These are phyloP conservation scores for Phylloscopus trochiloides DNA, from an alignment of 2,113 vertebrate genomes.

Conservation along the genomic window DNA sequence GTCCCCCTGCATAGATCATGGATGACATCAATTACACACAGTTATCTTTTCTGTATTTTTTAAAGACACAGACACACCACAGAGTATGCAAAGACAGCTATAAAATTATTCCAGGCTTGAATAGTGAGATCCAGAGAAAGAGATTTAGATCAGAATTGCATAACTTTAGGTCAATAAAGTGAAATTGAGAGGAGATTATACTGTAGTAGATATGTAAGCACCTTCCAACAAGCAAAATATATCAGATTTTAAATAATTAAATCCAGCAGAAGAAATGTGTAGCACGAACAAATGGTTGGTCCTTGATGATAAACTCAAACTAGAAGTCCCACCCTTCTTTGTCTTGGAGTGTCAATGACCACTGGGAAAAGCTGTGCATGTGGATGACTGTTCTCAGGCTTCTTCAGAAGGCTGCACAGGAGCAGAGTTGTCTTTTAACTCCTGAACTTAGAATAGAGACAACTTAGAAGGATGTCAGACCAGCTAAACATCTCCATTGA, in stretches of 20 bases:
- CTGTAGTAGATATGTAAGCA: neutral
- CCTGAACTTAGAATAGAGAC: neutral
- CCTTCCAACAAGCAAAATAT: neutral
- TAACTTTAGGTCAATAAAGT: neutral
- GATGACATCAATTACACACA: neutral
- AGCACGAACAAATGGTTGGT: neutral
- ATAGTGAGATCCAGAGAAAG: neutral
- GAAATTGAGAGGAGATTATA: neutral
- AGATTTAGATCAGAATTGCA: neutral
- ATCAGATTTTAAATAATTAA: neutral
- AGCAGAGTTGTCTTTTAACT: neutral
- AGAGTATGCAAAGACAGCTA: neutral
- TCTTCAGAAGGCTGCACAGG: neutral
- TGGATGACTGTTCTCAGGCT: neutral
- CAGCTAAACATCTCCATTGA: neutral
- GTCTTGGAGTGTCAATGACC: neutral
- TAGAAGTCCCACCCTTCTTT: neutral
- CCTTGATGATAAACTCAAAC: neutral
- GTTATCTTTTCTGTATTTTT: neutral
- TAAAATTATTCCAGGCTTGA: neutral
- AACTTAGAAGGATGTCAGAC: neutral
- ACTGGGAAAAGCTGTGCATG: neutral
- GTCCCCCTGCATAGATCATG: neutral
- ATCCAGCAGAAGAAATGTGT: neutral
- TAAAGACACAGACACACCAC: neutral